A percentile compares a stretch with the other conserved stretches of the same genome.
Conservation (phyloP, 2,888 invertebrate species). For the Abrostola triplasia region DNA sequence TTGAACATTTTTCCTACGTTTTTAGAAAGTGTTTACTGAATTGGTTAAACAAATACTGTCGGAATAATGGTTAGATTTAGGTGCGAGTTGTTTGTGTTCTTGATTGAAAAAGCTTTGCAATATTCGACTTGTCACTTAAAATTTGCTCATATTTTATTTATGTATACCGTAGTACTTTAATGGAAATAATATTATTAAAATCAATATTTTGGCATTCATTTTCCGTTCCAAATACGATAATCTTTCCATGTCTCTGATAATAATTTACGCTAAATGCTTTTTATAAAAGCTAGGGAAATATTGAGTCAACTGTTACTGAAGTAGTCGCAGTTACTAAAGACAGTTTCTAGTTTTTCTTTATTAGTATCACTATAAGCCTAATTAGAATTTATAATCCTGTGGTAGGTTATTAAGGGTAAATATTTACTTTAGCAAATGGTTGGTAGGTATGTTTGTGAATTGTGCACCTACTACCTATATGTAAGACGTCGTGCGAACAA, state of each 20-base stretch:
- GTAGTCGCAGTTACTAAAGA: too few relatives aligned
- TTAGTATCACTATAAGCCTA: too few relatives aligned
- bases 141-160: background rate
- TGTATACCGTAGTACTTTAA: background rate
- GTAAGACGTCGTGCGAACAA: background rate
- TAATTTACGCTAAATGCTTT: background rate
- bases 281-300: too few relatives aligned
- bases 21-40: conserved; percentile 41
- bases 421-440: too few relatives aligned
- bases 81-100: conserved; percentile 39
- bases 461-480: too few relatives aligned
- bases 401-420: too few relatives aligned
- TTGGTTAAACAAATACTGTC: conserved; percentile 39
- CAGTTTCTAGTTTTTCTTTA: too few relatives aligned
- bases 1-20: conserved; percentile 30
- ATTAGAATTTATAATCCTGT: too few relatives aligned
- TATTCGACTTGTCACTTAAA: background rate
- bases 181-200: background rate
- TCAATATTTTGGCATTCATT: background rate
- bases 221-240: background rate
- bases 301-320: too few relatives aligned
- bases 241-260: background rate
- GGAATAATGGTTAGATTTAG: conserved; percentile 48
- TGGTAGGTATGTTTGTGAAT: too few relatives aligned
- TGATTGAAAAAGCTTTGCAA: conserved; percentile 10